Evolutionary conservation across 1,140 invertebrate species (phyloP), one percentile per base, ranked within the genome.

Genomic region (Trichonephila clavata): DNA sequence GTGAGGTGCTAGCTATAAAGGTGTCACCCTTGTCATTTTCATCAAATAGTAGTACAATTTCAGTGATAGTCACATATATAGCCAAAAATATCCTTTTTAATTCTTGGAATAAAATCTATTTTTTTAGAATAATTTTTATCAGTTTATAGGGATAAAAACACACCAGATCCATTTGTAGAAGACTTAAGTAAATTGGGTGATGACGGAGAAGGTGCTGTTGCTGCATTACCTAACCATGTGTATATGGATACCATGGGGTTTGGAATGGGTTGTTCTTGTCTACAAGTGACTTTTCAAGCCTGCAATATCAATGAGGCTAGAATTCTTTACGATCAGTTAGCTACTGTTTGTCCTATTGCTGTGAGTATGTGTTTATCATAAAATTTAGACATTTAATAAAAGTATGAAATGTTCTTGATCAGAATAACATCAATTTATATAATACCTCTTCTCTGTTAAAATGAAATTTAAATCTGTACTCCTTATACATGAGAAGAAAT

Each of bases 211-310:
- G 97, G 95, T 95, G 96, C 95, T 24, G 96, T 96, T 71, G 97
- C 97, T n/a, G 97, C 97, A 2, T 96, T 97, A 94, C 97, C 97
- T 3, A 97, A 99, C 96, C 98, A 98, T 95, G 97, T 99, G 93
- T 98, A 99, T 95, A 97, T 99, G 97, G 99, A 99, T 96, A 98
- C 98, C 1, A 99, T 99, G 99, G 99, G 98, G 60, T 99, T 99
- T 96, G 99, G 99, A 68, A 99, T 99, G 99, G 99, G 99, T 60
- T 99, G 98, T 95, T 99, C 98, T 95, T 99, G 99, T 96, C 96
- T 99, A 16, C 99, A 99, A 96, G 96, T 99, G 39, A 99, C 98
- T 59, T 99, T 99, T 96, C 98, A 99, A 96, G 99, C 99, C 0
- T 99, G 98, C 96, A 99, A 99, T 95, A 99, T 99, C 68, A 97